A percentile compares a stretch with the other conserved stretches of the same genome.
These are phyloP conservation scores for Daboia siamensis DNA, from an alignment of 2,113 vertebrate genomes.

Conservation along the genomic window DNA sequence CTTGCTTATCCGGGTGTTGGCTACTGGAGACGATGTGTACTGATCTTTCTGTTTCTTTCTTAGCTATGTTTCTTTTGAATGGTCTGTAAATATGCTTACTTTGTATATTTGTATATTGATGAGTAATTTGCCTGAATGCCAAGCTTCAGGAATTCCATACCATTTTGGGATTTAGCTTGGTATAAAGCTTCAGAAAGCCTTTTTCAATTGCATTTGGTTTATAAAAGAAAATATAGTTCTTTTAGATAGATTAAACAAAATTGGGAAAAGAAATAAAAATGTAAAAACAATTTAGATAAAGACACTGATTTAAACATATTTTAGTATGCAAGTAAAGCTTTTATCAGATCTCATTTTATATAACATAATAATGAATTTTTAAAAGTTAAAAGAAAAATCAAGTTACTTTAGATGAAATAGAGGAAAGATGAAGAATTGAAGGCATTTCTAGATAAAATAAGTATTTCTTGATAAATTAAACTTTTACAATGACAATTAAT, in stretches of 20 bases:
- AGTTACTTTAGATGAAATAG: background rate
- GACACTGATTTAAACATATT: background rate
- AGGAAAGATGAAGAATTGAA: background rate
- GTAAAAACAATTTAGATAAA: background rate
- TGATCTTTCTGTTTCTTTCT: background rate
- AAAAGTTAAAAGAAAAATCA: background rate
- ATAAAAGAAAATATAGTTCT: background rate
- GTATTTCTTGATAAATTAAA: background rate
- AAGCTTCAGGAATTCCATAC: background rate
- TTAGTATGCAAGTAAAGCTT: background rate
- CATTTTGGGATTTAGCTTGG: background rate
- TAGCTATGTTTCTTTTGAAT: background rate
- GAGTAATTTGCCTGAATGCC: background rate
- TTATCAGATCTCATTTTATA: background rate
- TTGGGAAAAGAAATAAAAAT: background rate
- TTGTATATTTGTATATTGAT: background rate
- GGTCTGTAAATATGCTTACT: background rate
- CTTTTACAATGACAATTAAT: background rate
- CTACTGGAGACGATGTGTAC: background rate
- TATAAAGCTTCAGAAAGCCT: background rate
- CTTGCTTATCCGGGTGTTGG: background rate
- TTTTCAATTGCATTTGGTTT: background rate
- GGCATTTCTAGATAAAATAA: background rate
- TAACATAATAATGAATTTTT: background rate
- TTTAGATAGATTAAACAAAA: background rate